These are phyloP conservation scores for Popillia japonica DNA, from an alignment of 1,140 invertebrate genomes.

Conservation along the genomic window DNA sequence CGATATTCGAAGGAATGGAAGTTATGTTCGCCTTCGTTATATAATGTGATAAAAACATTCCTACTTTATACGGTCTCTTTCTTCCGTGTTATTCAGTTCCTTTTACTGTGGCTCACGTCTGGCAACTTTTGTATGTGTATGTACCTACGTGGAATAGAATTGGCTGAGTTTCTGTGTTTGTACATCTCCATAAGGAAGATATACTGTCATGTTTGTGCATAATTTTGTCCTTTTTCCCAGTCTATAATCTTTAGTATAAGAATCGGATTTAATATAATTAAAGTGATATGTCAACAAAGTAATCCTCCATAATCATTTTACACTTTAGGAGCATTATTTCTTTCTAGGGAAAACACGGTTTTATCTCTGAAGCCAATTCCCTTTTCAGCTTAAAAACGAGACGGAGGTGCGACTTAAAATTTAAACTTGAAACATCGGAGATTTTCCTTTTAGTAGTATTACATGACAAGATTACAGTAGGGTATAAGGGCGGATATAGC, in stretches of 20 bases:
- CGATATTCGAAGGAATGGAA: not conserved
- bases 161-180: too few relatives aligned
- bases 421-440: slow-evolving; percentile 18
- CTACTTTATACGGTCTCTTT: not conserved
- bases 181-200: too few relatives aligned
- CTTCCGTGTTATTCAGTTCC: not conserved
- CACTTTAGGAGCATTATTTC: not conserved
- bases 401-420: not conserved
- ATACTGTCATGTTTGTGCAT: too few relatives aligned
- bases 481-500: not conserved
- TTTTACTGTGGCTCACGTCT: not conserved
- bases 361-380: not conserved
- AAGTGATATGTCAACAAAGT: not conserved
- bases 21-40: not conserved
- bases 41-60: not conserved
- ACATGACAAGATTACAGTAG: slow-evolving; percentile 10
- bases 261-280: too few relatives aligned
- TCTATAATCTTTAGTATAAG: too few relatives aligned
- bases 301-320: not conserved
- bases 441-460: slow-evolving; percentile 1
- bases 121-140: too few relatives aligned
- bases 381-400: not conserved
- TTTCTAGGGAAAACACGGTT: not conserved
- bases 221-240: too few relatives aligned
- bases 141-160: too few relatives aligned